Conservation (phyloP, 37 sponge, comb jelly and placozoan genomes). For the Halichondria panicea region DNA sequence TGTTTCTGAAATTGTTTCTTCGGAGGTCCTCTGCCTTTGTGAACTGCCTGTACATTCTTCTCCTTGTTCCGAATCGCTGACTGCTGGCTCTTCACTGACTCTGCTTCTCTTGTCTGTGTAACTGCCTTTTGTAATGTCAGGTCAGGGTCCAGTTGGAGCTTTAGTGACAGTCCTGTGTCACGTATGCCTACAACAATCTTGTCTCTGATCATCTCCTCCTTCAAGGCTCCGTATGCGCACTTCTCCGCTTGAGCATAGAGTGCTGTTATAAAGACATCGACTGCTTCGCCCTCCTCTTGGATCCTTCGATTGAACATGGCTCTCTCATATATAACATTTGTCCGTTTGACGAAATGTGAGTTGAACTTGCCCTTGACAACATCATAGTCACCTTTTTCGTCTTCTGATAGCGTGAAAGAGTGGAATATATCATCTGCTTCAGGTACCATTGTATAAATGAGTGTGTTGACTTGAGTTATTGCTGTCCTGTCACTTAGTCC, state of each 20-base stretch:
- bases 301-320: constrained; percentile 13
- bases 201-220: constrained; percentile 42
- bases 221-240: constrained; percentile 22
- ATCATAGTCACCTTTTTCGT: constrained; percentile 3
- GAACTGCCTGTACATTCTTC: not conserved
- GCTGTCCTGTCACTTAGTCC: not conserved
- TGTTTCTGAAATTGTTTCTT: not conserved
- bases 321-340: constrained; percentile 25
- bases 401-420: constrained; percentile 3
- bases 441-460: constrained; percentile 25
- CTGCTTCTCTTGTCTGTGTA: not conserved
- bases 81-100: too few relatives aligned
- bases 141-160: constrained; percentile 24
- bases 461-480: constrained; percentile 17
- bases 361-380: constrained; percentile 8
- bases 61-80: not conserved
- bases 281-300: constrained; percentile 27
- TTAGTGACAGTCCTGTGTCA: constrained; percentile 21
- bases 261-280: constrained; percentile 31
- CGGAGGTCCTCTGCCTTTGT: not conserved
- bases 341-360: not conserved
- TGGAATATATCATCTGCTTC: constrained; percentile 29
- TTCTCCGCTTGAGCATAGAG: constrained; percentile 24
- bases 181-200: constrained; percentile 25
- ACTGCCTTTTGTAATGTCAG: not conserved